These are phyloP conservation scores for Drosophila saltans DNA, from an alignment of 1,140 invertebrate species.

Conservation along the genomic window DNA sequence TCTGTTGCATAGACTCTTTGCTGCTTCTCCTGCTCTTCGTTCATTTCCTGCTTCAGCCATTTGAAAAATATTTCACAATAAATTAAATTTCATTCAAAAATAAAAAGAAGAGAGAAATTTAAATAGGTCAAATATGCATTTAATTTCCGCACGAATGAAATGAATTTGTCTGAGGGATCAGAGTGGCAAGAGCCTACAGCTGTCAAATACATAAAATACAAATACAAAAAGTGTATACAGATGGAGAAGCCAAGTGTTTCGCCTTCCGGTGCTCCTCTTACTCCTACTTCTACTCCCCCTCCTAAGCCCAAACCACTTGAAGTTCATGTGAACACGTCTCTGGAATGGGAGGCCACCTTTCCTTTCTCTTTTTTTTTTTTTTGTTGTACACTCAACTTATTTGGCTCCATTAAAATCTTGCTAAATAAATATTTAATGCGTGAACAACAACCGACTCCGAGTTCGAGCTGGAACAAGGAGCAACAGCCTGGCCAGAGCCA, in stretches of 20 bases:
- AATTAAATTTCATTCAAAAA: slow-evolving; percentile 63
- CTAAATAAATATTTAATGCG: slow-evolving; percentile 80
- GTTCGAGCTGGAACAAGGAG: slow-evolving; percentile 28
- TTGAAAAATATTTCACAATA: slow-evolving; percentile 67
- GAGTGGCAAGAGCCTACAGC: slow-evolving; percentile 41
- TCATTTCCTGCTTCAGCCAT: slow-evolving; percentile 34
- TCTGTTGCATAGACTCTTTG: slow-evolving; percentile 33
- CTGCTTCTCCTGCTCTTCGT: slow-evolving; percentile 14
- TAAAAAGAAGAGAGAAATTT: slow-evolving; percentile 39
- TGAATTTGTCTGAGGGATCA: slow-evolving; percentile 62
- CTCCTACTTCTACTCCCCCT: not conserved
- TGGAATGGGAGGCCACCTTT: slow-evolving; percentile 31
- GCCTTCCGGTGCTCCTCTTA: slow-evolving; percentile 16
- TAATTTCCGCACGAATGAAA: slow-evolving; percentile 78
- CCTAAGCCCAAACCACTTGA: not conserved
- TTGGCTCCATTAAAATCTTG: slow-evolving; percentile 77
- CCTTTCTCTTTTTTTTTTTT: no score
- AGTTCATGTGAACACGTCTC: slow-evolving; percentile 49
- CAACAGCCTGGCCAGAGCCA: slow-evolving; percentile 64
- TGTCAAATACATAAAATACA: slow-evolving; percentile 62
- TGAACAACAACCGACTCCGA: slow-evolving; percentile 59
- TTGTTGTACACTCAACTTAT: slow-evolving; percentile 69
- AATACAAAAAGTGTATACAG: slow-evolving; percentile 23
- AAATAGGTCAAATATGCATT: slow-evolving; percentile 79
- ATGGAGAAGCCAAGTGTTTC: slow-evolving; percentile 32